These are phyloP conservation scores for Picathartes gymnocephalus DNA, from an alignment of 2,113 vertebrate genomes.

Conservation along the genomic window DNA sequence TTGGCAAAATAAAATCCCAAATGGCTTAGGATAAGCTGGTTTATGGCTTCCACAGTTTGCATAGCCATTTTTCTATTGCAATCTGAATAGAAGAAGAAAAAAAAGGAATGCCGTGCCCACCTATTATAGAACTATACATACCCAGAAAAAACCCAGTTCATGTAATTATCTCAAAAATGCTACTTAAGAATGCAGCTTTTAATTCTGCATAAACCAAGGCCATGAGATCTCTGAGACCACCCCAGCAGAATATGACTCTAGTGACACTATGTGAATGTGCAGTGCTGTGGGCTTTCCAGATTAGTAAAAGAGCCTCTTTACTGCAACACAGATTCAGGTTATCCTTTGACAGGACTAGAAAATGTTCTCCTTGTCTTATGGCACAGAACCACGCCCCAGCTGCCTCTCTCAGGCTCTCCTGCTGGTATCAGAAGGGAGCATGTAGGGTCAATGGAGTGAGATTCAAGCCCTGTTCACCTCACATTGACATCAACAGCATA, in stretches of 20 bases:
- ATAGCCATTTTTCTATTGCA: neutral
- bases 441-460: neutral
- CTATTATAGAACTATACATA: neutral
- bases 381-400: neutral
- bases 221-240: neutral
- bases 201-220: neutral
- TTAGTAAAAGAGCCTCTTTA: neutral
- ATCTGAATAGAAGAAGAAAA: neutral
- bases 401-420: neutral
- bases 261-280: neutral
- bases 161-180: neutral
- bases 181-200: neutral
- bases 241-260: neutral
- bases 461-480: neutral
- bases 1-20: neutral
- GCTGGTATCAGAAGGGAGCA: neutral
- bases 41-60: neutral
- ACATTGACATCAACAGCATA: neutral
- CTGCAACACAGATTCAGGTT: neutral
- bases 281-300: neutral
- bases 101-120: neutral
- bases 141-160: neutral
- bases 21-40: neutral
- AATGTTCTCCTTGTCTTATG: neutral
- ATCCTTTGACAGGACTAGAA: neutral